Evolutionary conservation across 2,113 vertebrate genomes (phyloP).

Genomic region (Protomyctophum bolini): DNA sequence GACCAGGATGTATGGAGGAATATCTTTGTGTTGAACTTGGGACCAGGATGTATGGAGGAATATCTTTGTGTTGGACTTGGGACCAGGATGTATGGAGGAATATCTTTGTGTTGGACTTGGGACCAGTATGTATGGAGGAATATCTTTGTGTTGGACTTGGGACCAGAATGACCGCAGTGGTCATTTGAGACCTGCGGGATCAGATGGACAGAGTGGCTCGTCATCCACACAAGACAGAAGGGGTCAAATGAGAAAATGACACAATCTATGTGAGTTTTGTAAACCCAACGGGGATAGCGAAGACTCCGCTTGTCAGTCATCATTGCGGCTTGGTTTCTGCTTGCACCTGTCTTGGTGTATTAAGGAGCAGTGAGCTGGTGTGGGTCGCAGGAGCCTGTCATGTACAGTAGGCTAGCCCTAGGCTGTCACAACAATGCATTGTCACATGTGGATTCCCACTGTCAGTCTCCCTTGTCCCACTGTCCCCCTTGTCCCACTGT

Average conservation of each 20-base stretch:
- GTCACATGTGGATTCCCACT: constrained; percentile 57
- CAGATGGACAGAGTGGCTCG: constrained; percentile 51
- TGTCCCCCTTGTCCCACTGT: too few species aligned
- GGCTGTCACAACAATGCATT: constrained; percentile 39
- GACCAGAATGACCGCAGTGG: too few species aligned
- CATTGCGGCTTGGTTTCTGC: constrained; percentile 26
- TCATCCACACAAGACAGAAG: constrained; percentile 33
- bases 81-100: too few species aligned
- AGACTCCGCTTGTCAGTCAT: constrained; percentile 5
- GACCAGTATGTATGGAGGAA: too few species aligned
- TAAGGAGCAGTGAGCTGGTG: constrained; percentile 55
- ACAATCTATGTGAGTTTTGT: constrained; percentile 29
- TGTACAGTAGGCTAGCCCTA: constrained; percentile 14
- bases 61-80: too few species aligned
- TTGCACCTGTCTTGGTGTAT: constrained; percentile 66
- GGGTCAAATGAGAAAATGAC: constrained; percentile 38
- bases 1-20: too few species aligned
- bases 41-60: too few species aligned
- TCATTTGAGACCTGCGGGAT: constrained; percentile 44
- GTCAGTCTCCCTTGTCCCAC: constrained; percentile 50
- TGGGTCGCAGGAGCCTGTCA: constrained; percentile 28
- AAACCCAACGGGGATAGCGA: constrained; percentile 45
- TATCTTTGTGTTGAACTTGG: too few species aligned
- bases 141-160: too few species aligned
- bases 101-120: too few species aligned